A percentile compares a stretch with the other conserved stretches of the same genome.
phyloP scores from a whole-genome alignment of 2,888 invertebrate species.

The Thecophora atra region DNA sequence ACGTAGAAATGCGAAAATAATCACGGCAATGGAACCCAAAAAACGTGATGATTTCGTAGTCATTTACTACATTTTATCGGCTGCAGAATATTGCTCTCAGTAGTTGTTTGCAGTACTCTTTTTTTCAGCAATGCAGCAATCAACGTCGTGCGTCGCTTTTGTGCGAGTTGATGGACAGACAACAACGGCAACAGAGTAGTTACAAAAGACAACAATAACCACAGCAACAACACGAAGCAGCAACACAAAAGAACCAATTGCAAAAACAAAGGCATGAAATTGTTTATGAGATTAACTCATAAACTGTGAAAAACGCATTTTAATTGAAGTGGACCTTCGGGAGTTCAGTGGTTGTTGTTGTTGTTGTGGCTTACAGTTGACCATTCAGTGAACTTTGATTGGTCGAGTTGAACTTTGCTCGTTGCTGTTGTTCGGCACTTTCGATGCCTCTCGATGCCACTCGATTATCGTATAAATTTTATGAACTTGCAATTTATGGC shows the following conservation, averaged over 20 bases:
- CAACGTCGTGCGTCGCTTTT: constrained; percentile 9
- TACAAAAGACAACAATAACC: constrained; percentile 38
- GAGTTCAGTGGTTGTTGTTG: constrained; percentile 49
- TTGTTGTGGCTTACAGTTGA: constrained; percentile 8
- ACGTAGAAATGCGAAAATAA: neutral
- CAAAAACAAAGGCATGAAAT: constrained; percentile 29
- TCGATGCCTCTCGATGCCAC: neutral
- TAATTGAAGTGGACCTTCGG: constrained; percentile 65
- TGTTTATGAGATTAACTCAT: constrained; percentile 60
- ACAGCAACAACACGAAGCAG: constrained; percentile 29
- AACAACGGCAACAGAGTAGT: constrained; percentile 27
- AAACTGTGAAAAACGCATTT: constrained; percentile 63
- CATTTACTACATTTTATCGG: neutral
- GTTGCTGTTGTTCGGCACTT: neutral
- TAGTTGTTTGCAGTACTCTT: neutral
- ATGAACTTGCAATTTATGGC: constrained; percentile 21
- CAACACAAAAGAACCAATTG: constrained; percentile 14
- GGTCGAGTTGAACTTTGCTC: constrained; percentile 24
- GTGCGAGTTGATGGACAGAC: constrained; percentile 1
- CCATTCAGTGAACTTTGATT: constrained; percentile 15
- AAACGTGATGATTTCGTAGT: neutral
- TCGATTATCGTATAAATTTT: constrained; percentile 20
- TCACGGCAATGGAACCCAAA: neutral
- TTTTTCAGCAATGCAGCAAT: neutral
- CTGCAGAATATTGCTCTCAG: neutral